Conservation (phyloP, 2,113 vertebrate species). For the Coreoperca whiteheadi region DNA sequence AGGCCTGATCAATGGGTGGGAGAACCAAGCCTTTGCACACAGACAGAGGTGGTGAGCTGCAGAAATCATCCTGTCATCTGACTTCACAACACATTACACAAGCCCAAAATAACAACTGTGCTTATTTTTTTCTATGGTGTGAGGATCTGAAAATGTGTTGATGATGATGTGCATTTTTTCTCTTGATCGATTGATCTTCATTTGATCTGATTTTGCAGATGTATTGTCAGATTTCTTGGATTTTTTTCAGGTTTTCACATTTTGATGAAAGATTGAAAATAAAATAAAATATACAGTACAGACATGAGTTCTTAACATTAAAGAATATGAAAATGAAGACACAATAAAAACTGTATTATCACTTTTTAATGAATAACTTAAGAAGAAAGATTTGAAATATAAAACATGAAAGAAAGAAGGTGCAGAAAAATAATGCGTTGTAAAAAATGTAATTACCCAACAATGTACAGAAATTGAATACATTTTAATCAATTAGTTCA, state of each 20-base stretch:
- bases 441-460: too few relatives aligned
- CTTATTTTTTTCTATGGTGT: neutral
- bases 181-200: neutral
- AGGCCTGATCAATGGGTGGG: conserved; percentile 52
- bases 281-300: too few relatives aligned
- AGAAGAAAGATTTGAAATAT: too few relatives aligned
- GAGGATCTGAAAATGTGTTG: neutral
- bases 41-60: conserved; percentile 18
- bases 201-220: neutral
- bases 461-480: too few relatives aligned
- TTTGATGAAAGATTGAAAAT: neutral
- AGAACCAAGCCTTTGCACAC: conserved; percentile 2
- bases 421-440: too few relatives aligned
- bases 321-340: neutral
- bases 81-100: neutral
- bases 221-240: neutral
- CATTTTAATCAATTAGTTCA: too few relatives aligned
- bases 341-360: neutral
- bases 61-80: conserved; percentile 19
- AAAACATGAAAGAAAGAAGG: too few relatives aligned
- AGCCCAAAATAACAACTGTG: neutral
- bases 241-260: neutral
- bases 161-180: neutral
- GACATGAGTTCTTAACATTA: neutral
- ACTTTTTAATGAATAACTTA: too few relatives aligned